Evolutionary conservation across 2,797 vertebrate genomes (phyloP).

Genomic region (Ceyx erithaca): DNA sequence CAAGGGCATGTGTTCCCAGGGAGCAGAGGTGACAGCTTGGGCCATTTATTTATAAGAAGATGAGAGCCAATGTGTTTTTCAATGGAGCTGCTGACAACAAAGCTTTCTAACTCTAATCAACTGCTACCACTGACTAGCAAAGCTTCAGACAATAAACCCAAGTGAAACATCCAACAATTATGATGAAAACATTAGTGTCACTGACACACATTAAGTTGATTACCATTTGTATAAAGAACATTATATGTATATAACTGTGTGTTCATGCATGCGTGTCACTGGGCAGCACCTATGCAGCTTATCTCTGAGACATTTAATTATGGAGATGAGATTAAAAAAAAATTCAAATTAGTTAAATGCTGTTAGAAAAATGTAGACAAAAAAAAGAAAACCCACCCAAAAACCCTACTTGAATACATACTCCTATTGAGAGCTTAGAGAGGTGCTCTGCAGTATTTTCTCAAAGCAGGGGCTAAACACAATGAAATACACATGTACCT

Average conservation of each 20-base stretch:
- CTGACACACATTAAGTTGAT: accelerated
- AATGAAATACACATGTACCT: not conserved
- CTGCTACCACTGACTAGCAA: not conserved
- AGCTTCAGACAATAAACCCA: not conserved
- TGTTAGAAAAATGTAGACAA: not conserved
- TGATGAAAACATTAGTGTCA: not conserved
- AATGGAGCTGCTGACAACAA: not conserved
- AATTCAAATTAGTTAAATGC: too few relatives aligned
- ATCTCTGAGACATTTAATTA: not conserved
- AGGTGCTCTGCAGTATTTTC: not conserved
- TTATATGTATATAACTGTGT: too few relatives aligned
- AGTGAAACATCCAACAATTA: not conserved
- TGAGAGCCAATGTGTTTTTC: not conserved
- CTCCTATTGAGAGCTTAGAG: not conserved
- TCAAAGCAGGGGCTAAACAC: not conserved
- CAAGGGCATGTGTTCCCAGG: not conserved
- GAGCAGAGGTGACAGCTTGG: not conserved
- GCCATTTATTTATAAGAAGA: not conserved
- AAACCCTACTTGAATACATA: not conserved
- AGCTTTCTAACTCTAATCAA: not conserved
- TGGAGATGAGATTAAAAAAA: not conserved
- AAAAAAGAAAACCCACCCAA: not conserved
- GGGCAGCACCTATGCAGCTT: not conserved
- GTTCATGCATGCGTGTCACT: accelerated
- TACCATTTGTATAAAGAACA: not conserved